phyloP scores from a whole-genome alignment of 2,797 vertebrate species.

The Ibycter americanus region DNA sequence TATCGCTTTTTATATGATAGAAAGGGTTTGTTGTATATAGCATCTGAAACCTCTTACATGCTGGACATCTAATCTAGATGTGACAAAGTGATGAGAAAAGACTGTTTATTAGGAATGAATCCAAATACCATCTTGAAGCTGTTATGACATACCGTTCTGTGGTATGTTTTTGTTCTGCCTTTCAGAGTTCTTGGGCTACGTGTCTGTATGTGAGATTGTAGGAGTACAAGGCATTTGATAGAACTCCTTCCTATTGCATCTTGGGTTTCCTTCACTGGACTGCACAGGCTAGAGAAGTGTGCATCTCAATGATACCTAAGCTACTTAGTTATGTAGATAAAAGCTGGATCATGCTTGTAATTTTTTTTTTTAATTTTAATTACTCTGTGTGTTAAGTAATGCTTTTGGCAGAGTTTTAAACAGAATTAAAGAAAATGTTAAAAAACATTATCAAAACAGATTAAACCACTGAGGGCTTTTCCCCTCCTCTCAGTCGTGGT shows the following conservation, averaged over 20 bases:
- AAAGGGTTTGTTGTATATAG: background rate
- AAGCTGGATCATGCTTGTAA: background rate
- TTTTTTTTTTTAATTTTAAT: background rate
- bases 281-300: background rate
- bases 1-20: background rate
- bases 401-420: background rate
- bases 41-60: background rate
- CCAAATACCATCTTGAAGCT: background rate
- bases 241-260: background rate
- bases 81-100: background rate
- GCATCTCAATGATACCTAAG: conserved; percentile 28
- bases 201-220: background rate
- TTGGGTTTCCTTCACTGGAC: background rate
- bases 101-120: background rate
- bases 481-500: background rate
- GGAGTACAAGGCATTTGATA: background rate
- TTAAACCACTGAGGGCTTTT: background rate
- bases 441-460: conserved; percentile 16
- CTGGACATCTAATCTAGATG: background rate
- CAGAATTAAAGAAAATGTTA: background rate
- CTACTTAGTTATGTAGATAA: background rate
- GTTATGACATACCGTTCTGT: background rate
- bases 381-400: conserved; percentile 11
- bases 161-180: background rate
- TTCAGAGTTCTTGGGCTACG: background rate